Conservation (phyloP, 53 echinoderm and acorn worm genomes). For the Hippasteria phrygiana region DNA sequence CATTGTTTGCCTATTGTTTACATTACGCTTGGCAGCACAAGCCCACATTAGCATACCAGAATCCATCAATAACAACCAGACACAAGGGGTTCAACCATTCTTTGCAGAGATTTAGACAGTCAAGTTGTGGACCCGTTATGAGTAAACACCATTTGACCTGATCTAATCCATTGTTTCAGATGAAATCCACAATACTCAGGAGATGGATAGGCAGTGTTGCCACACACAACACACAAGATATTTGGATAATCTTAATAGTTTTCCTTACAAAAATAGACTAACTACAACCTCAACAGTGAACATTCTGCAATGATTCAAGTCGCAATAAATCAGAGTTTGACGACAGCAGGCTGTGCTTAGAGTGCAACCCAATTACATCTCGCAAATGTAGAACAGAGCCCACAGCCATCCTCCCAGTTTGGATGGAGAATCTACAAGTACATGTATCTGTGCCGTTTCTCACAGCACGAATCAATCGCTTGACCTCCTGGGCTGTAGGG, state of each 20-base stretch:
- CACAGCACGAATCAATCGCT: slow-evolving; percentile 17
- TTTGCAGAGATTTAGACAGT: too few species aligned
- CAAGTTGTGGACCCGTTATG: too few species aligned
- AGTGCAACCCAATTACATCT: not conserved
- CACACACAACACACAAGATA: not conserved
- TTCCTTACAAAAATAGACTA: not conserved
- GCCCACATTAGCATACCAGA: too few species aligned
- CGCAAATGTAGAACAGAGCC: slow-evolving; percentile 7
- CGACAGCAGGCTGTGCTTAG: not conserved
- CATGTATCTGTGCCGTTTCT: not conserved
- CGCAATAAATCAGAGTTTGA: too few species aligned
- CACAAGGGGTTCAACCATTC: too few species aligned
- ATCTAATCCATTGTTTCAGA: not conserved
- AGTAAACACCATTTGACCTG: not conserved
- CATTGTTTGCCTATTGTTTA: too few species aligned
- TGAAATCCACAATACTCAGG: not conserved
- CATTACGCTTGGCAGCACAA: too few species aligned
- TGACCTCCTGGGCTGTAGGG: slow-evolving; percentile 20
- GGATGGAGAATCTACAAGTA: not conserved
- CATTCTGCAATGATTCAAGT: not conserved
- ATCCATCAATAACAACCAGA: too few species aligned
- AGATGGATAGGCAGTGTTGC: not conserved
- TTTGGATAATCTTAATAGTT: not conserved
- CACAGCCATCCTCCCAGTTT: not conserved
- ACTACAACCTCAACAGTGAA: not conserved